These are phyloP conservation scores for Ctena decussata DNA, from an alignment of 2,888 invertebrate species.

Conservation along the genomic window DNA sequence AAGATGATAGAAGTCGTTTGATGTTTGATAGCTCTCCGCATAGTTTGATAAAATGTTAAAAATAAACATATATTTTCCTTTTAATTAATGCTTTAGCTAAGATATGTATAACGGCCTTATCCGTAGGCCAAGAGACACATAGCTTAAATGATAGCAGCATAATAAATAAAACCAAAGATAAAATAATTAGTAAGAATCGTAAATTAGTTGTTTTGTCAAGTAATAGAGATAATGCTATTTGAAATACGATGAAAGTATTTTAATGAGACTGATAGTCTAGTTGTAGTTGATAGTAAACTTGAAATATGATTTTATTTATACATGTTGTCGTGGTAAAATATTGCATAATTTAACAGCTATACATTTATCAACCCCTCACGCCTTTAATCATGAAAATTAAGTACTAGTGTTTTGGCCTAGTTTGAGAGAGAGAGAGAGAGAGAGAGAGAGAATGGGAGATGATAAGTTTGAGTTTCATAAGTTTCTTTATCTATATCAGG, in stretches of 20 bases:
- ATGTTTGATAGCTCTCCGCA: not conserved
- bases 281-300: too few relatives aligned
- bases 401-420: too few relatives aligned
- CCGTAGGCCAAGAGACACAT: conserved; percentile 1
- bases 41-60: conserved; percentile 13
- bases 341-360: too few relatives aligned
- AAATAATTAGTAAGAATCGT: not conserved
- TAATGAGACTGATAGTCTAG: not conserved
- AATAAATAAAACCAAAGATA: conserved; percentile 5
- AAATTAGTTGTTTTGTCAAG: conserved; percentile 8
- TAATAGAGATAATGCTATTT: not conserved
- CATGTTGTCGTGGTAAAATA: too few relatives aligned
- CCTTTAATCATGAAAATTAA: too few relatives aligned
- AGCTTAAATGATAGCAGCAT: not conserved
- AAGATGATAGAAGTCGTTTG: conserved; percentile 5
- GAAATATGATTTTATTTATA: too few relatives aligned
- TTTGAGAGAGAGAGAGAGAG: conserved; percentile 46
- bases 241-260: conserved; percentile 13
- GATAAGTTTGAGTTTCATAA: conserved; percentile 69
- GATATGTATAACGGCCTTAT: not conserved
- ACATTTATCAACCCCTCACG: too few relatives aligned
- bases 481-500: too few relatives aligned
- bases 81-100: not conserved
- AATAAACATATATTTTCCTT: conserved; percentile 4
- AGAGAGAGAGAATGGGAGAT: conserved; percentile 37